Percentiles rank a stretch among this genome's conserved stretches.
Conservation (phyloP, 2,113 vertebrate genomes). For the Bos indicus region DNA sequence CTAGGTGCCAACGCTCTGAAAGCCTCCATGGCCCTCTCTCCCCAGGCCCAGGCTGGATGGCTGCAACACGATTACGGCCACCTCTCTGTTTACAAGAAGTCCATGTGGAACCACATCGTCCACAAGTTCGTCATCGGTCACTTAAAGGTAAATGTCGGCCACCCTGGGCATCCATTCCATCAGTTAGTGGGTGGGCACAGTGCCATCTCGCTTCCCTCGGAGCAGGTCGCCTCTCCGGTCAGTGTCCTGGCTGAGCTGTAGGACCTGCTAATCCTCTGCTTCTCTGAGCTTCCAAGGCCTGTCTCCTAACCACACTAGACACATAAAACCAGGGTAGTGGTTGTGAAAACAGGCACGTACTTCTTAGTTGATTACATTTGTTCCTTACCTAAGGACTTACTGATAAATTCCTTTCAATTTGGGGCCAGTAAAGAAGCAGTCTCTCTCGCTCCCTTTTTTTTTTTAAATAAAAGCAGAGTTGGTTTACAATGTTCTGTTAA, state of each 20-base stretch:
- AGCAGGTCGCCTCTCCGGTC: not conserved
- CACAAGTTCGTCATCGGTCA: constrained; percentile 96
- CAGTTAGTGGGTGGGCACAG: not conserved
- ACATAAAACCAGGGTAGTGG: fast-evolving
- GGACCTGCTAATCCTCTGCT: fast-evolving
- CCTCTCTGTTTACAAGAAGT: constrained; percentile 92
- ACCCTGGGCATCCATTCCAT: fast-evolving
- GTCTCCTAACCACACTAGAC: not conserved
- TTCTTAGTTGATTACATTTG: not conserved
- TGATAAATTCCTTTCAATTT: not conserved
- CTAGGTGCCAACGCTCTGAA: fast-evolving
- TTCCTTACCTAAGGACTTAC: not conserved
- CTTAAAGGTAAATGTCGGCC: constrained; percentile 85
- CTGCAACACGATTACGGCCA: constrained; percentile 97
- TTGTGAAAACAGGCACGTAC: not conserved
- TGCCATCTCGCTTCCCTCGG: not conserved
- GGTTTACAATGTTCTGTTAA: not conserved
- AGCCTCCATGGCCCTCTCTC: not conserved
- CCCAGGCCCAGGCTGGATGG: constrained; percentile 93
- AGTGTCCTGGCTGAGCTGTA: not conserved
- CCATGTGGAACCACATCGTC: constrained; percentile 90
- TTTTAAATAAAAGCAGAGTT: not conserved
- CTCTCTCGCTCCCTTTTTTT: not conserved
- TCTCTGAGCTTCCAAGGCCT: not conserved
- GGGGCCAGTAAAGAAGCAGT: not conserved